These are phyloP conservation scores for Ylistrum balloti DNA, from an alignment of 1,140 invertebrate species.

Conservation along the genomic window DNA sequence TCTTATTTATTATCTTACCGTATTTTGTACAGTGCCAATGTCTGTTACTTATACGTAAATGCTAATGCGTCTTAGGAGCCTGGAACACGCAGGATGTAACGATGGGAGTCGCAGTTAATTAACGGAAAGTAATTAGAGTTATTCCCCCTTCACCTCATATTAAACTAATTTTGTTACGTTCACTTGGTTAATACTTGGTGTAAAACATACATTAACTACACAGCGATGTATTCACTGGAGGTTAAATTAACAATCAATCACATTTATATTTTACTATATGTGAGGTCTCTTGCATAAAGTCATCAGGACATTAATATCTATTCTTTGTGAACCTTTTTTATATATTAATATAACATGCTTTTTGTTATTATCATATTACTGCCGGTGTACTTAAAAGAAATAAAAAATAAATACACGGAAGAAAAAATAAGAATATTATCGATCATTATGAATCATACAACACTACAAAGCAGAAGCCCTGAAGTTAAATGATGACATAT, in stretches of 20 bases:
- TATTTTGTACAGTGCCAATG: background rate
- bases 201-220: background rate
- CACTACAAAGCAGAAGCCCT: no score
- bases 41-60: background rate
- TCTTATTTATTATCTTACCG: background rate
- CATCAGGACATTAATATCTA: no score
- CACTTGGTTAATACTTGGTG: background rate
- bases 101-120: conserved; percentile 1
- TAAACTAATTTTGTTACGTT: background rate
- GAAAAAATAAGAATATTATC: no score
- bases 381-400: no score
- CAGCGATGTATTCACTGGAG: background rate
- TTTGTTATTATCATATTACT: no score
- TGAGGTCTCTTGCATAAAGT: background rate
- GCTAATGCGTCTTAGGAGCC: no score
- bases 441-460: no score
- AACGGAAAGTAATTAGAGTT: conserved; percentile 35
- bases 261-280: background rate
- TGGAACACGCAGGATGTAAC: no score
- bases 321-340: no score
- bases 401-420: no score
- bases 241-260: background rate
- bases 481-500: no score
- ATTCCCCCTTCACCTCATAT: background rate
- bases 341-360: no score